A percentile compares a stretch with the other conserved stretches of the same genome.
These are phyloP conservation scores for Oligia strigilis DNA, from an alignment of 2,888 invertebrate genomes.

Conservation along the genomic window DNA sequence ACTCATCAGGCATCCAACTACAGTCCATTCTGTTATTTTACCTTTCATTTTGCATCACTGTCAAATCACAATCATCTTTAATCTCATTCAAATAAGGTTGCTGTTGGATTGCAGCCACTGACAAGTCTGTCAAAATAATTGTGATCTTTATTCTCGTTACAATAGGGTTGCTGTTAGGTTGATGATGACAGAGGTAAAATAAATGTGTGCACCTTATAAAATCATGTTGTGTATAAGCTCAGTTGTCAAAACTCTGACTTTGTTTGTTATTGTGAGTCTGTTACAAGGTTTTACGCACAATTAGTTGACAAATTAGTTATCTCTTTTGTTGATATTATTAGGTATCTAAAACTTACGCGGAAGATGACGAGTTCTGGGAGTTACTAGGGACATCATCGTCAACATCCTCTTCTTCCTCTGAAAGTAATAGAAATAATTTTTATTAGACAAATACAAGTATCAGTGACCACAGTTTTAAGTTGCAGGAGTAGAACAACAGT, in stretches of 20 bases:
- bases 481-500: not conserved
- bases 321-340: not conserved
- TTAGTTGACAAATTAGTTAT: not conserved
- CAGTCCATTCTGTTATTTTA: not conserved
- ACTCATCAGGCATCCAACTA: conserved; percentile 1
- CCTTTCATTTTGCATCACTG: not conserved
- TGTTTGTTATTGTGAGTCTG: not conserved
- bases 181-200: not conserved
- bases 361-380: conserved; percentile 70
- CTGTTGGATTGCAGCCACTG: not conserved
- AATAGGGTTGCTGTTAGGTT: not conserved
- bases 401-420: conserved; percentile 79
- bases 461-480: not conserved
- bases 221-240: not conserved
- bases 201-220: not conserved
- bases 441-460: not conserved
- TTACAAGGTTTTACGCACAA: not conserved
- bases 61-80: not conserved
- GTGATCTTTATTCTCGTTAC: not conserved
- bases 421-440: conserved; percentile 58
- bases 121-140: not conserved
- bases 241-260: conserved; percentile 16
- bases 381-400: conserved; percentile 77
- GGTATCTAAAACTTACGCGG: conserved; percentile 71
- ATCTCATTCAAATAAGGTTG: not conserved